These are phyloP conservation scores for Acanthornis magna DNA, from an alignment of 2,797 vertebrate genomes.

Conservation along the genomic window DNA sequence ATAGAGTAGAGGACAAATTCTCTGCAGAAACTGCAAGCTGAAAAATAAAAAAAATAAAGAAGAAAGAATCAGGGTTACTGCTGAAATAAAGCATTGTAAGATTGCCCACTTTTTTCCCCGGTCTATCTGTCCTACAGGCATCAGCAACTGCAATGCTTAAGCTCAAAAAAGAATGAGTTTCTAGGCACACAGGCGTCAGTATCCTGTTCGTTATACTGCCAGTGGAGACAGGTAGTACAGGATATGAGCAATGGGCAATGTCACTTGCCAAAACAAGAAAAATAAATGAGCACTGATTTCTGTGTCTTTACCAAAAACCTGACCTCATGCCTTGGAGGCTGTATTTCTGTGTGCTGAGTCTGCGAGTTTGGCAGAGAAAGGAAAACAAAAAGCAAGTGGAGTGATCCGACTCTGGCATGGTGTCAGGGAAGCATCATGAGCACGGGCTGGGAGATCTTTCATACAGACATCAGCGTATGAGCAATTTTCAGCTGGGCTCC, in stretches of 20 bases:
- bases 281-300: background rate
- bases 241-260: background rate
- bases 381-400: background rate
- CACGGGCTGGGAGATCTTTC: background rate
- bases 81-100: background rate
- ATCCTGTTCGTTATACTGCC: background rate
- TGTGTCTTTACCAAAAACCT: background rate
- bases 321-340: slow-evolving; percentile 11
- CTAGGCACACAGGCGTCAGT: background rate
- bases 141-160: background rate
- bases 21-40: background rate
- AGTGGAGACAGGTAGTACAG: background rate
- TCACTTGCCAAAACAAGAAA: background rate
- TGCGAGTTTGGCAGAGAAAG: slow-evolving; percentile 8
- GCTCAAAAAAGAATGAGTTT: background rate
- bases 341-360: slow-evolving; percentile 19
- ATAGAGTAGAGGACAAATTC: background rate
- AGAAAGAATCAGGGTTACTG: background rate
- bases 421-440: background rate
- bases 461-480: background rate
- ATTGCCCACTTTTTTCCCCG: background rate
- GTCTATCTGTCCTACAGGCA: background rate
- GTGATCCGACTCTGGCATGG: background rate
- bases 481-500: background rate
- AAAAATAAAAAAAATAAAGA: background rate